A percentile compares a stretch with the other conserved stretches of the same genome.
These are phyloP conservation scores for Tenthredo mesomela DNA, from an alignment of 2,888 invertebrate species.

Conservation along the genomic window DNA sequence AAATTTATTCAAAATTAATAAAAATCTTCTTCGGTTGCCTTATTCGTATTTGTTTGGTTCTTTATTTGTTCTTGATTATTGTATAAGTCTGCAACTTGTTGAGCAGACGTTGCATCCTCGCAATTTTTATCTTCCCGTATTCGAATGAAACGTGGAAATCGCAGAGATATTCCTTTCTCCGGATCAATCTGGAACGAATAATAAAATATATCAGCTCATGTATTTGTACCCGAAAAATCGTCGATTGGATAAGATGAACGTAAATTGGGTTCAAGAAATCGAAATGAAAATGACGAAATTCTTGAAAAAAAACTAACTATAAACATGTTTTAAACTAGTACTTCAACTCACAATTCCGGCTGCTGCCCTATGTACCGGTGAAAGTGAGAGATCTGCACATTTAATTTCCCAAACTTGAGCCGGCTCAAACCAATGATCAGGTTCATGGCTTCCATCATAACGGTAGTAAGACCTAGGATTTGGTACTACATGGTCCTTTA, in stretches of 20 bases:
- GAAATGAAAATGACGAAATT: neutral
- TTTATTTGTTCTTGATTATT: conserved; percentile 94
- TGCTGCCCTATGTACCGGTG: conserved; percentile 95
- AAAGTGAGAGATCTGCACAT: conserved; percentile 98
- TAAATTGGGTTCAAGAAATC: conserved; percentile 28
- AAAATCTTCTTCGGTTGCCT: conserved; percentile 82
- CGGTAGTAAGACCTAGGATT: conserved; percentile 90
- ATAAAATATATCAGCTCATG: conserved; percentile 12
- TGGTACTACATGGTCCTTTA: conserved; percentile 88
- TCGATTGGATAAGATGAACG: neutral
- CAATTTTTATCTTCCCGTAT: conserved; percentile 94
- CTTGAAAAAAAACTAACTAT: neutral
- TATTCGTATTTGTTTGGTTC: conserved; percentile 79
- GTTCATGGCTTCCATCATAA: conserved; percentile 86
- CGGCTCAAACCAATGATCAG: conserved; percentile 95
- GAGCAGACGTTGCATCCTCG: conserved; percentile 94
- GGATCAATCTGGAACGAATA: conserved; percentile 84
- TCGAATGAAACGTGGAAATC: conserved; percentile 96
- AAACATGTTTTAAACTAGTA: conserved; percentile 54
- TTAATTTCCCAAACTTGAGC: conserved; percentile 97
- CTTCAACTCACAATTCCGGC: conserved; percentile 85
- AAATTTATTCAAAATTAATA: conserved; percentile 76
- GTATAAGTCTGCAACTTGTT: conserved; percentile 95
- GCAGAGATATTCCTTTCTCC: conserved; percentile 95
- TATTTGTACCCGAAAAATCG: neutral